Conservation (phyloP, 2,797 vertebrate genomes). For the Clarias pachynema region DNA sequence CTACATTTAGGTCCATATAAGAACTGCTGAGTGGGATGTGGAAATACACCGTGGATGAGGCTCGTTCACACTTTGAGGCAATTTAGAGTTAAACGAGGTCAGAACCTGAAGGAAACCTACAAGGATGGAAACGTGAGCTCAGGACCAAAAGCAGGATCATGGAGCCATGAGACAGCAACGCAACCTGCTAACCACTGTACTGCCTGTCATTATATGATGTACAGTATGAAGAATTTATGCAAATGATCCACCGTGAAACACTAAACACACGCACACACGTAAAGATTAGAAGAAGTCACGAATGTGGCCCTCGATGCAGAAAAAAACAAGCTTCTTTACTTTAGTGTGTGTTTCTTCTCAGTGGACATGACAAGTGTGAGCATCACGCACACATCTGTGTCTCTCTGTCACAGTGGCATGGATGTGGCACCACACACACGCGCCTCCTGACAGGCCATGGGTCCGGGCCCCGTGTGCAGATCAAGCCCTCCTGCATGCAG, state of each 20-base stretch:
- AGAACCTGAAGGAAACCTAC: background rate
- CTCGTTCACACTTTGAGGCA: background rate
- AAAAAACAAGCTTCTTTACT: conserved; percentile 24
- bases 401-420: conserved; percentile 66
- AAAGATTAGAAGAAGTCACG: background rate
- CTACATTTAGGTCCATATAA: background rate
- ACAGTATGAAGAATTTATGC: conserved; percentile 75
- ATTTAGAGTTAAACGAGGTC: background rate
- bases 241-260: conserved; percentile 59
- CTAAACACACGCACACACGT: conserved; percentile 25
- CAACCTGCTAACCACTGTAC: background rate
- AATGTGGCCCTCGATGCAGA: background rate
- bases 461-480: conserved; percentile 77
- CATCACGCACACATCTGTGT: conserved; percentile 54
- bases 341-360: conserved; percentile 69
- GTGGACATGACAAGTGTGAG: conserved; percentile 76
- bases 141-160: background rate
- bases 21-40: background rate
- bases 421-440: conserved; percentile 48
- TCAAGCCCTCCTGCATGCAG: conserved; percentile 78
- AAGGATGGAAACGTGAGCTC: background rate
- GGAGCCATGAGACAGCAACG: conserved; percentile 55
- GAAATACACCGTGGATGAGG: background rate
- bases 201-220: background rate
- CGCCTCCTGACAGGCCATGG: conserved; percentile 69